Evolutionary conservation across 1,140 invertebrate species (phyloP), one percentile per base, ranked within the genome.

Genomic region (Drosophila sturtevanti): DNA sequence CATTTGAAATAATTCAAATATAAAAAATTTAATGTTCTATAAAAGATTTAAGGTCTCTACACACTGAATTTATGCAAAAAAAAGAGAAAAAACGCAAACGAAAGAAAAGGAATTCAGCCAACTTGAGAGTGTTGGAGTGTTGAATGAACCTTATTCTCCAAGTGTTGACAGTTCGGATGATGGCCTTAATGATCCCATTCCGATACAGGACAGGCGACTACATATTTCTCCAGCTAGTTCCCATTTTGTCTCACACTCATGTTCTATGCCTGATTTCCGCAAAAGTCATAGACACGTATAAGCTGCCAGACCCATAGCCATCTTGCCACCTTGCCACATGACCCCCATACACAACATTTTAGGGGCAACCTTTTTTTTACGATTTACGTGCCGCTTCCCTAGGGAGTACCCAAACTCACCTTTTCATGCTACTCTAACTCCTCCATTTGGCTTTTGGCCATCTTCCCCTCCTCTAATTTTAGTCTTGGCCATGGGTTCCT

Each of bases 381-480:
- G 81, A 86, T 87, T 79, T 86, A 86, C 81, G 81, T 86, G 81
- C 82, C 82, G 63, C 80, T 79, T 87, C 81, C 81, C 82, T 37
- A 41, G 81, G 82, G 82, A 81, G 56, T 35, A 31, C 48, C 73
- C 59, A 51, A 55, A 56, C 52, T 63, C 65, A 72, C 66, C 68
- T 31, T 60, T 52, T 35, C 60, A 11, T 67, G 31, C 21, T 48
- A 48, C 27, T 14, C 18, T 12, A 21, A 21, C 52, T 38, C 12
- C 56, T 24, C 5, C 34, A 7, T 31, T 5, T 6, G n/a, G 16
- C 16, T 9, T 16, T 44, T 16, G 41, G 16, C 12, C 34, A 70
- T 61, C 44, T 34, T 56, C 31, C n/a, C 55, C 70, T 65, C 63
- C 63, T 61, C 63, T 37, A 48, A 75, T 51, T 75, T 64, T 61